phyloP scores from a whole-genome alignment of 1,140 invertebrate genomes.

The Drepana arcuata region DNA sequence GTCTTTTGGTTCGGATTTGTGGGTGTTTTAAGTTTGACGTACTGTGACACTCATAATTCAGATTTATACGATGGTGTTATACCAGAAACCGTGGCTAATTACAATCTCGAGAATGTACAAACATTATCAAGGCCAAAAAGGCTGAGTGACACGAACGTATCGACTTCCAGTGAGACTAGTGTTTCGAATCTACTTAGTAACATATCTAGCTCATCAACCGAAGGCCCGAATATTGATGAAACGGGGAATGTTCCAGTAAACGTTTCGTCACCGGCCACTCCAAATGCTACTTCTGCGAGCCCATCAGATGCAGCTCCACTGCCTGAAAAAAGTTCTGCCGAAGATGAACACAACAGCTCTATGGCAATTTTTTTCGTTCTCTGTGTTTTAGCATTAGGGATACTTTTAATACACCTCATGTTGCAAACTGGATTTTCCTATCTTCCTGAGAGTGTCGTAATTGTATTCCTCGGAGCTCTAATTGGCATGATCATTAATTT shows the following conservation, averaged over 20 bases:
- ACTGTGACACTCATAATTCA: too few relatives aligned
- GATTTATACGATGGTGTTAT: too few relatives aligned
- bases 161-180: constrained; percentile 40
- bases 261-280: constrained; percentile 33
- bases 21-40: constrained; percentile 9
- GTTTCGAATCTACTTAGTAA: too few relatives aligned
- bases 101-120: constrained; percentile 1
- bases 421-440: constrained; percentile 97
- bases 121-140: constrained; percentile 42
- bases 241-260: constrained; percentile 39
- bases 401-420: constrained; percentile 94
- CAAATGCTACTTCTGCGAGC: constrained; percentile 70
- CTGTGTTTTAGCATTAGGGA: constrained; percentile 92
- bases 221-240: constrained; percentile 36
- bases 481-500: constrained; percentile 94
- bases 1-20: constrained; percentile 15
- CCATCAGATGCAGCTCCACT: constrained; percentile 78
- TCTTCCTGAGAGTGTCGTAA: constrained; percentile 97
- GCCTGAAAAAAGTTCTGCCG: constrained; percentile 89
- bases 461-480: constrained; percentile 93
- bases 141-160: constrained; percentile 20
- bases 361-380: constrained; percentile 98
- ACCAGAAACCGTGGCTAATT: too few relatives aligned
- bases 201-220: constrained; percentile 33
- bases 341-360: constrained; percentile 96